Percentiles rank a stretch among this genome's conserved stretches.
These are phyloP conservation scores for Andricus curvator DNA, from an alignment of 2,888 invertebrate species.

Conservation along the genomic window DNA sequence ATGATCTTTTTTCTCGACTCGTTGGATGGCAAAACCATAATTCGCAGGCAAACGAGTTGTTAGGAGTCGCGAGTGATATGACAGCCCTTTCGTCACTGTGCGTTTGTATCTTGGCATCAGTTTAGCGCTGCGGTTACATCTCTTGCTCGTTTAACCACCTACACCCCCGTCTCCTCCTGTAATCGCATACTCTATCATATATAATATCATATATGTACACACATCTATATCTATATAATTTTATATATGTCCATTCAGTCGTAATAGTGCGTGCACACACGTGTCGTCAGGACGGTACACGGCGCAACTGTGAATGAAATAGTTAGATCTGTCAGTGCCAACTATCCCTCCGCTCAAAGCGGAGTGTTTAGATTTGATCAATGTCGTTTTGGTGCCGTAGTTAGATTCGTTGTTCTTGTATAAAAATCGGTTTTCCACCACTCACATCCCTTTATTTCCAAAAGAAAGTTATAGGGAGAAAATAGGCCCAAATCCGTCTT, in stretches of 20 bases:
- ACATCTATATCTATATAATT: not conserved
- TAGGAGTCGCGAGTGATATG: not conserved
- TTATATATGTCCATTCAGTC: constrained; percentile 43
- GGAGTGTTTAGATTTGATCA: constrained; percentile 53
- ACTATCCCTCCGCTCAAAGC: constrained; percentile 70
- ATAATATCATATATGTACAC: not conserved
- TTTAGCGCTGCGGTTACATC: constrained; percentile 51
- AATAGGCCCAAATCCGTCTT: not conserved
- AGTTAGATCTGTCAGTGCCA: constrained; percentile 74
- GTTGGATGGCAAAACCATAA: not conserved
- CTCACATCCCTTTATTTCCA: not conserved
- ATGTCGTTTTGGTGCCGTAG: constrained; percentile 27
- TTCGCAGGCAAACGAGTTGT: constrained; percentile 19
- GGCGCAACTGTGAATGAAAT: constrained; percentile 71
- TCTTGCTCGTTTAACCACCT: constrained; percentile 51
- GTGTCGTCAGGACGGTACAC: constrained; percentile 42
- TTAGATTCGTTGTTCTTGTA: not conserved
- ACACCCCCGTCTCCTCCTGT: constrained; percentile 51
- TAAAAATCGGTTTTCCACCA: not conserved
- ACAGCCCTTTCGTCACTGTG: constrained; percentile 8
- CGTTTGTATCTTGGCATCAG: constrained; percentile 47
- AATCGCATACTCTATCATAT: constrained; percentile 43
- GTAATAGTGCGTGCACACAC: constrained; percentile 45
- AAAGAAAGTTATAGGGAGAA: not conserved
- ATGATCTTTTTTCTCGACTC: not conserved